A percentile compares a stretch with the other conserved stretches of the same genome.
Conservation (phyloP, 2,797 vertebrate genomes). For the Amblyraja radiata region DNA sequence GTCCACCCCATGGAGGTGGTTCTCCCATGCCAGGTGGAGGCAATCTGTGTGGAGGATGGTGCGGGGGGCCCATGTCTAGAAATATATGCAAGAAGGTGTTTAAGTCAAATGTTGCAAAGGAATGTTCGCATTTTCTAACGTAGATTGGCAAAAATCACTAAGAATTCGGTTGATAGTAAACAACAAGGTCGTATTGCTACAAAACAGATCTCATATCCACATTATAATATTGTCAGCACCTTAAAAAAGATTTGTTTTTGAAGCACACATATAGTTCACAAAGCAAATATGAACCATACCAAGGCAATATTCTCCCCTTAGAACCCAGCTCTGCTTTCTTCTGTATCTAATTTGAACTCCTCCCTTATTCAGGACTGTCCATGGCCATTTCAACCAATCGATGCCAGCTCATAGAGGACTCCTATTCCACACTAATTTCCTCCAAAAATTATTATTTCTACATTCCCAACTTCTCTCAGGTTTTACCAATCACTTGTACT, state of each 20-base stretch:
- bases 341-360: not conserved
- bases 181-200: not conserved
- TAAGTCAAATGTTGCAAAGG: not conserved
- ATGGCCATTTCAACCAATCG: no score
- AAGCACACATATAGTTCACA: not conserved
- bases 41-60: conserved; percentile 84
- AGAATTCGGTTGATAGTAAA: not conserved
- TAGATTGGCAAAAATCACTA: not conserved
- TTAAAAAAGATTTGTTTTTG: not conserved
- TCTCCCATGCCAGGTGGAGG: conserved; percentile 84
- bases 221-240: no score
- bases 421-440: no score
- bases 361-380: not conserved
- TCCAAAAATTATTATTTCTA: no score
- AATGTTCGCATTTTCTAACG: not conserved
- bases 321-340: not conserved
- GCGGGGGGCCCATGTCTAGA: conserved; percentile 86
- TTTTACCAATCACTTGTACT: no score
- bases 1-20: conserved; percentile 86
- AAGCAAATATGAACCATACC: not conserved
- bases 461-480: no score
- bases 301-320: no score
- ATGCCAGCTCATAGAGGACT: no score
- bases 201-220: not conserved
- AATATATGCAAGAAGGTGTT: not conserved